Conservation (phyloP, 2,797 vertebrate species). For the Phataginus tricuspis region DNA sequence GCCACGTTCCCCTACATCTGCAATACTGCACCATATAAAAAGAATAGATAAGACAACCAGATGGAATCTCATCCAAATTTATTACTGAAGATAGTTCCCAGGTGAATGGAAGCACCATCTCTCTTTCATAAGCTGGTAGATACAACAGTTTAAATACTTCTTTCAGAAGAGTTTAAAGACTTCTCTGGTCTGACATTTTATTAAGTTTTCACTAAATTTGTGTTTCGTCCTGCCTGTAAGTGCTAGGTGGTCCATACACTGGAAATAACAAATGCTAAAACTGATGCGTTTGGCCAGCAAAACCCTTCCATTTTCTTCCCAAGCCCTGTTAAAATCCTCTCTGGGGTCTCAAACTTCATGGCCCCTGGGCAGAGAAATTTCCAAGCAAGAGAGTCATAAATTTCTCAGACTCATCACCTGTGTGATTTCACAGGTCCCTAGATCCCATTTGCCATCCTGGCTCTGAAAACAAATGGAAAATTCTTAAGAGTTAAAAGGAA, state of each 20-base stretch:
- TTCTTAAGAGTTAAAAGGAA: background rate
- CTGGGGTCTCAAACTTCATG: background rate
- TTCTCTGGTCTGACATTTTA: constrained; percentile 77
- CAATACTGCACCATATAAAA: constrained; percentile 43
- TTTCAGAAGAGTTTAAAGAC: constrained; percentile 76
- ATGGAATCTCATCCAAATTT: constrained; percentile 73
- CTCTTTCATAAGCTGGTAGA: constrained; percentile 74
- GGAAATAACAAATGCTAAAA: constrained; percentile 72
- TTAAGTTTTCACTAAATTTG: constrained; percentile 76
- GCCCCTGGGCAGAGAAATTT: background rate
- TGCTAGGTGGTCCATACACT: constrained; percentile 63
- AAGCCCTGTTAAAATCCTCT: background rate
- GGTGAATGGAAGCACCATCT: constrained; percentile 70
- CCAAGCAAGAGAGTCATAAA: background rate
- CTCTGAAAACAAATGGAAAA: background rate
- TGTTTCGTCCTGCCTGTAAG: constrained; percentile 63
- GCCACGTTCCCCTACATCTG: constrained; percentile 63
- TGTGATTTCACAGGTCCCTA: background rate
- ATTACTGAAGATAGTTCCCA: constrained; percentile 77
- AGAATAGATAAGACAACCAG: constrained; percentile 69
- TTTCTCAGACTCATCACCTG: background rate
- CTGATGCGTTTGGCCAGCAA: constrained; percentile 56
- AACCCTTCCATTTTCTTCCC: background rate
- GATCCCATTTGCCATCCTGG: background rate
- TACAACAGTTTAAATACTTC: constrained; percentile 76